Evolutionary conservation across 2,113 vertebrate species (phyloP).

Genomic region (Oreotrochilus melanogaster): DNA sequence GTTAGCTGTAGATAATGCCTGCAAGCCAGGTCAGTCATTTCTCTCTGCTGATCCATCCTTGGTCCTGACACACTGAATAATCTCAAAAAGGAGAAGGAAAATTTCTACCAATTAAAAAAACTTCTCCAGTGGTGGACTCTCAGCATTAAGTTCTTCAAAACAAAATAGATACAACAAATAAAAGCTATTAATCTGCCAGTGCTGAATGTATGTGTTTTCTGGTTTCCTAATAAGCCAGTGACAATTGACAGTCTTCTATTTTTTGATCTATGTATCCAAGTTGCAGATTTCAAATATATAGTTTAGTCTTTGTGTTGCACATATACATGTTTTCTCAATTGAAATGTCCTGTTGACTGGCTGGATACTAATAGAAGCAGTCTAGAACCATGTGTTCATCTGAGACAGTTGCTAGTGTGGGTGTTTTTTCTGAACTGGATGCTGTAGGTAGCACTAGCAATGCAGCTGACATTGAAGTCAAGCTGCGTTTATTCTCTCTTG

Average conservation of each 20-base stretch:
- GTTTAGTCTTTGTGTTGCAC: neutral
- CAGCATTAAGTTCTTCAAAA: neutral
- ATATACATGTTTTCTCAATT: neutral
- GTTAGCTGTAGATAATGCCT: neutral
- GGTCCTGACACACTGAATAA: neutral
- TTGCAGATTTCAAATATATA: neutral
- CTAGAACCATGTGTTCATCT: neutral
- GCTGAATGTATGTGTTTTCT: neutral
- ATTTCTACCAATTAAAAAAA: neutral
- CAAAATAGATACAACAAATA: neutral
- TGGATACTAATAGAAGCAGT: neutral
- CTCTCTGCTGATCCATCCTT: neutral
- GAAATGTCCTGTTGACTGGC: neutral
- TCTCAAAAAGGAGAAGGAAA: neutral
- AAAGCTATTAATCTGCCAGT: neutral
- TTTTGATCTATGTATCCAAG: neutral
- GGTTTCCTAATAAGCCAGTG: neutral
- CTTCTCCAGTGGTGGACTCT: neutral
- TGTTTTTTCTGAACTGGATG: neutral
- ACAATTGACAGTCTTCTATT: neutral
- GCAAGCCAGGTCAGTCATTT: neutral
- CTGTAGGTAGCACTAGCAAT: constrained; percentile 12
- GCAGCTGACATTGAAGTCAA: neutral
- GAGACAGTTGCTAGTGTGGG: neutral
- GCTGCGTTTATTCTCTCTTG: neutral